Evolutionary conservation across 2,113 vertebrate species (phyloP), one percentile per base, ranked within the genome.

Genomic region (Craseonycteris thonglongyai): DNA sequence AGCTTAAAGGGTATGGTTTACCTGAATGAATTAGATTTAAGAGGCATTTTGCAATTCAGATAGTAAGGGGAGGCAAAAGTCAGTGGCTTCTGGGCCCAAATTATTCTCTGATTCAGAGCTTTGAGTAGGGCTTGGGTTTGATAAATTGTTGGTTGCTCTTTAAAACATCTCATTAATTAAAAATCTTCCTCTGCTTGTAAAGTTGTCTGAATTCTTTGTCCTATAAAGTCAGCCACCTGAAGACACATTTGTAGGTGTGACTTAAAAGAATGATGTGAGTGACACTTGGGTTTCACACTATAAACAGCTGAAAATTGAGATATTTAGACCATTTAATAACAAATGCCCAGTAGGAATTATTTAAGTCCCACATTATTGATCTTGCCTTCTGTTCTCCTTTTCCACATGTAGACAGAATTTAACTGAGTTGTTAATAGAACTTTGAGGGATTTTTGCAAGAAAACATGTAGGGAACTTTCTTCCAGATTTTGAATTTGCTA

Each of bases 1-100:
- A 94, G 94, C 65, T 92, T 96, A 90, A 96, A 91, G 80, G 24
- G 79, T 89, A 4, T 93, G 90, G 88, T 96, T 96, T 81, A 28
- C 85, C 92, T 90, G 58, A 86, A 85, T 83, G 75, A 91, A 82
- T 96, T 97, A n/a, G 0, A 38, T 87, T 28, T 75, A 90, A 89
- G 0, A 6, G 58, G 38, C 76, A 49, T 82, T 58, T 69, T 87
- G 78, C 81, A 95, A 92, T 96, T 97, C 95, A 97, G 96, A 69
- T 97, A 35, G 54, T 94, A 95, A 10, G 78, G 72, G 95, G 90
- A 92, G 88, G 95, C 74, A 68, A 63, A 63, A 28, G 87, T 95
- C 65, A 42, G 82, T 58, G 85, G 42, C 78, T 88, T 6, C n/a
- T 47, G 82, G 24, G 18, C 26, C 69, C 5, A 21, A 68, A 51